Evolutionary conservation across 2,113 vertebrate genomes (phyloP).

Genomic region (Podocnemis expansa): DNA sequence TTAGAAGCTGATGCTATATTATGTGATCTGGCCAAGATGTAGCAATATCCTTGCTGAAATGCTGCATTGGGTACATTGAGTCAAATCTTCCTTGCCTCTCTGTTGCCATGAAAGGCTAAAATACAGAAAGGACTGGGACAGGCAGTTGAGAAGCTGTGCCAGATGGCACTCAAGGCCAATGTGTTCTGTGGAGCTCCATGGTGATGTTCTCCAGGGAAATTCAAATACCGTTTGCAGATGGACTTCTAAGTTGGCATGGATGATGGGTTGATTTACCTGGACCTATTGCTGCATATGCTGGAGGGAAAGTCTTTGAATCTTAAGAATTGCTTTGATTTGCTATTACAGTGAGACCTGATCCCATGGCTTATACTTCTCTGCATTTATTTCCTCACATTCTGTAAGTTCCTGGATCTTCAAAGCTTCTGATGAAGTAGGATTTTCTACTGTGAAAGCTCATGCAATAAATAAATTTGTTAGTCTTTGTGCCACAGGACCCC

Average conservation of each 20-base stretch:
- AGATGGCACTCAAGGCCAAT: not conserved
- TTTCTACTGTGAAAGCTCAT: too few relatives aligned
- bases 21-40: not conserved
- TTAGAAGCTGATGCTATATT: not conserved
- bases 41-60: slow-evolving; percentile 1
- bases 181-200: not conserved
- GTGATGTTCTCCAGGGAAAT: not conserved
- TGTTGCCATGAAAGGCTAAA: fast-evolving
- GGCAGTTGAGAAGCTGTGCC: not conserved
- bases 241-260: too few relatives aligned
- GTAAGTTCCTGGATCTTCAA: too few relatives aligned
- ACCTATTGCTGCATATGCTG: not conserved
- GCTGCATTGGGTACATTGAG: not conserved
- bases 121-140: not conserved
- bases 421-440: too few relatives aligned
- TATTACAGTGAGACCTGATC: too few relatives aligned
- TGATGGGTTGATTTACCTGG: too few relatives aligned
- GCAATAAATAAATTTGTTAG: too few relatives aligned
- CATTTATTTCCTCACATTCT: too few relatives aligned
- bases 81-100: not conserved
- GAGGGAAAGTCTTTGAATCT: too few relatives aligned
- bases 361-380: too few relatives aligned
- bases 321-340: too few relatives aligned
- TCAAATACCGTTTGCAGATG: not conserved
- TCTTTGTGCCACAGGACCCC: too few relatives aligned